Conservation (phyloP, 2,797 vertebrate genomes). For the Fistularia tabacaria region DNA sequence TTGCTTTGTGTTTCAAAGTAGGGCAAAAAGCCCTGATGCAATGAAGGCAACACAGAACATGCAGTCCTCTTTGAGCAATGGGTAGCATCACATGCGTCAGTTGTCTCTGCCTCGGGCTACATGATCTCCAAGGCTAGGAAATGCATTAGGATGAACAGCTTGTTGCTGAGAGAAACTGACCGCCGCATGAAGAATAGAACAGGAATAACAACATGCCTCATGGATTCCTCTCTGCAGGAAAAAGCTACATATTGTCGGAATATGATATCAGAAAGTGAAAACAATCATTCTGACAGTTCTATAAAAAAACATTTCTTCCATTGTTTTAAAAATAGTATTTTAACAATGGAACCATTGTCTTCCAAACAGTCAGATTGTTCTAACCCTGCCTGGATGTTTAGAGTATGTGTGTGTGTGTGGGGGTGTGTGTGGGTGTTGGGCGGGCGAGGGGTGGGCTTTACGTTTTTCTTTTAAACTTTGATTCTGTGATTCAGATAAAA, state of each 20-base stretch:
- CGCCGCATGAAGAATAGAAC: constrained; percentile 11
- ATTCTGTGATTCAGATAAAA: no score
- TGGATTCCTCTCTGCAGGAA: constrained; percentile 11
- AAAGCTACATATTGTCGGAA: constrained; percentile 11
- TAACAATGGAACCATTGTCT: no score
- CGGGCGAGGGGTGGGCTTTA: no score
- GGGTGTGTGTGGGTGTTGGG: no score
- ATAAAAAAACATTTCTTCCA: no score
- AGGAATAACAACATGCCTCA: constrained; percentile 23
- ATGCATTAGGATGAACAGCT: constrained; percentile 14
- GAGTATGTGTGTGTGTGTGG: no score
- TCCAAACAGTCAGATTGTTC: no score
- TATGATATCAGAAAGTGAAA: no score
- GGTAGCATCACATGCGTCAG: constrained; percentile 15
- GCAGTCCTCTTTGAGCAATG: constrained; percentile 3
- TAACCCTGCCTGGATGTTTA: no score
- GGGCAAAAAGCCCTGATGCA: not conserved
- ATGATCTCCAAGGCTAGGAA: constrained; percentile 11
- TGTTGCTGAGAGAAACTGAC: constrained; percentile 15
- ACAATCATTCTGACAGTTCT: no score
- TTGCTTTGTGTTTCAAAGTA: not conserved
- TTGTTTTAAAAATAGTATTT: no score
- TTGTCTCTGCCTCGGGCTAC: constrained; percentile 31
- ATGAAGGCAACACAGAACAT: not conserved
- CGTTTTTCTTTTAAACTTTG: no score